Evolutionary conservation across 2,888 invertebrate species (phyloP).

Genomic region (Ganaspis brasiliensis): DNA sequence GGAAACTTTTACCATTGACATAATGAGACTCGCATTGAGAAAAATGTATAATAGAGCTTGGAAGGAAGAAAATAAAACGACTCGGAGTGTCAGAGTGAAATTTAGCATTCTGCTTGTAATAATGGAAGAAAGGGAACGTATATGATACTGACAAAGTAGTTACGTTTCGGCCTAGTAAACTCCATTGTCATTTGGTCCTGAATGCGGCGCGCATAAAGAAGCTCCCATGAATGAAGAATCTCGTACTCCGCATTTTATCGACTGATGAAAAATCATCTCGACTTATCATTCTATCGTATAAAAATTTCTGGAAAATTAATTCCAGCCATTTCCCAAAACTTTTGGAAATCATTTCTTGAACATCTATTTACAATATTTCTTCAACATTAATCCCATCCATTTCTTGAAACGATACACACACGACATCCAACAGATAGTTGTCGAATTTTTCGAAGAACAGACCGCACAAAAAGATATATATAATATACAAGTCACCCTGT

Average conservation of each 20-base stretch:
- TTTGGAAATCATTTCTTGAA: background rate
- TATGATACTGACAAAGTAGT: slow-evolving; percentile 40
- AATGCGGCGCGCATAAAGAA: background rate
- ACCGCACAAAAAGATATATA: slow-evolving; percentile 36
- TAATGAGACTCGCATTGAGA: slow-evolving; percentile 12
- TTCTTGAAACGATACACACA: too few relatives aligned
- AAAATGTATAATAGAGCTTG: slow-evolving; percentile 1
- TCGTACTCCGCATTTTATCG: slow-evolving; percentile 14
- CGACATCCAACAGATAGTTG: too few relatives aligned
- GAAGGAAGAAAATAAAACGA: background rate
- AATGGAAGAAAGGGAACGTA: slow-evolving; percentile 32
- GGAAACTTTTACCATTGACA: background rate
- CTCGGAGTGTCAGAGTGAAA: slow-evolving; percentile 14
- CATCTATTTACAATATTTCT: background rate
- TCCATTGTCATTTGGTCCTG: slow-evolving; percentile 5
- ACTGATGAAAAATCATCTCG: slow-evolving; percentile 9
- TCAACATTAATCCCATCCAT: slow-evolving; percentile 25
- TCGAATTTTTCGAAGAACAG: slow-evolving; percentile 25
- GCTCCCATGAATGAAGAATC: background rate
- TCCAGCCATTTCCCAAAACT: background rate
- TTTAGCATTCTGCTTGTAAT: slow-evolving; percentile 20
- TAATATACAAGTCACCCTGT: slow-evolving; percentile 30
- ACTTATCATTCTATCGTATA: slow-evolving; percentile 1
- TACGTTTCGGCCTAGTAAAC: slow-evolving; percentile 39
- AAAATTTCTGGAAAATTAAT: slow-evolving; percentile 28